Evolutionary conservation across 2,888 invertebrate genomes (phyloP).

Genomic region (Drosophila vallismaia): DNA sequence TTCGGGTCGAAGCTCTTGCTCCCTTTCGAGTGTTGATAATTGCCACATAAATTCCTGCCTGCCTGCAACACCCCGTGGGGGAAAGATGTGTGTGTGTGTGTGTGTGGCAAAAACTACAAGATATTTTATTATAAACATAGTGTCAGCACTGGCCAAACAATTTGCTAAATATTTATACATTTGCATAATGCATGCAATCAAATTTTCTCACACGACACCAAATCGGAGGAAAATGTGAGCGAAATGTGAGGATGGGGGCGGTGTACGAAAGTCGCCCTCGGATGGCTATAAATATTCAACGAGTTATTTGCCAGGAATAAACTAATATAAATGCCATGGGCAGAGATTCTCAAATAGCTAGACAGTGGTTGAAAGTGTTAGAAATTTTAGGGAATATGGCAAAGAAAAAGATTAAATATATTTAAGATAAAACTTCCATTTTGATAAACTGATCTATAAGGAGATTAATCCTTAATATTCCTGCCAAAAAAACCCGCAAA

Average conservation of each 20-base stretch:
- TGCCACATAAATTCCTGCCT: constrained; percentile 67
- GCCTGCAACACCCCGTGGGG: not conserved
- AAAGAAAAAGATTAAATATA: not conserved
- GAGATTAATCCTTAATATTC: not conserved
- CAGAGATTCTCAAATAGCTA: constrained; percentile 17
- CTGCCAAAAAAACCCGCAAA: not conserved
- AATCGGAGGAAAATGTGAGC: not conserved
- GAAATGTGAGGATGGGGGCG: constrained; percentile 14
- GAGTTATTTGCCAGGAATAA: constrained; percentile 34
- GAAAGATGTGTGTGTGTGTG: not conserved
- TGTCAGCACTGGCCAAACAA: constrained; percentile 49
- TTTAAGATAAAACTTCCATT: not conserved
- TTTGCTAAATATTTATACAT: constrained; percentile 65
- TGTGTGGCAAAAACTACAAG: constrained; percentile 24
- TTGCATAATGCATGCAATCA: constrained; percentile 72
- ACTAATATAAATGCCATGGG: constrained; percentile 22
- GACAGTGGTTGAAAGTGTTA: not conserved
- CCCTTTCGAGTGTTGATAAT: constrained; percentile 71
- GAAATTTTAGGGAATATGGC: not conserved
- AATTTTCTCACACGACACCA: constrained; percentile 38
- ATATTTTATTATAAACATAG: constrained; percentile 31
- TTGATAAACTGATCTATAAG: not conserved
- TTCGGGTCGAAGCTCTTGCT: constrained; percentile 52
- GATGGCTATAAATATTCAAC: constrained; percentile 59
- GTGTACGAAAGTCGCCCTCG: constrained; percentile 45